Percentiles rank a stretch among this genome's conserved stretches.
These are phyloP conservation scores for Diaprepes abbreviatus DNA, from an alignment of 2,888 invertebrate genomes.

Conservation along the genomic window DNA sequence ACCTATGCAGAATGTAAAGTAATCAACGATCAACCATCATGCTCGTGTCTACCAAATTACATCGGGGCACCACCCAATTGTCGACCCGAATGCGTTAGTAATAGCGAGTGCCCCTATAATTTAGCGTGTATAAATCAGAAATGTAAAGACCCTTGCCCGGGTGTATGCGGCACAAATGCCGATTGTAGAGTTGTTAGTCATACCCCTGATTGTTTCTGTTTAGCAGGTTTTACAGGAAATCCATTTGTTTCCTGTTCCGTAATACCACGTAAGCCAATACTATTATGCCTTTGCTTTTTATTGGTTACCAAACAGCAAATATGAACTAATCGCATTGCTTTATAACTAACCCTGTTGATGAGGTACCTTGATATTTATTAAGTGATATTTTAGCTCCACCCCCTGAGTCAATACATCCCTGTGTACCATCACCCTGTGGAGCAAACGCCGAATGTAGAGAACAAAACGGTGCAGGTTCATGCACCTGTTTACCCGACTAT, in stretches of 20 bases:
- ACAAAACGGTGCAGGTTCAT: conserved; percentile 76
- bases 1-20: conserved; percentile 73
- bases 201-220: conserved; percentile 79
- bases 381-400: conserved; percentile 55
- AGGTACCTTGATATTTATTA: conserved; percentile 35
- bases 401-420: conserved; percentile 69
- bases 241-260: conserved; percentile 75
- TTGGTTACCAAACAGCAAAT: conserved; percentile 33
- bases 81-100: conserved; percentile 80
- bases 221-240: conserved; percentile 72
- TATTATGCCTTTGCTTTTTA: conserved; percentile 49
- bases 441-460: conserved; percentile 76
- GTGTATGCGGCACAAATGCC: conserved; percentile 82
- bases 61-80: conserved; percentile 79
- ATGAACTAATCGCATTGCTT: conserved; percentile 46
- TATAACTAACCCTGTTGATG: conserved; percentile 15
- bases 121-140: conserved; percentile 81
- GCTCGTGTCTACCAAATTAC: conserved; percentile 74
- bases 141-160: conserved; percentile 82
- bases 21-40: conserved; percentile 71
- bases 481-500: conserved; percentile 78
- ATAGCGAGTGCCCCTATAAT: conserved; percentile 78
- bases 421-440: conserved; percentile 80
- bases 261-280: conserved; percentile 51
- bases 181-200: conserved; percentile 80